Base-by-base conservation (phyloP, 2,797 vertebrate genomes). In the Spinibarbus caldwelli region DNA sequence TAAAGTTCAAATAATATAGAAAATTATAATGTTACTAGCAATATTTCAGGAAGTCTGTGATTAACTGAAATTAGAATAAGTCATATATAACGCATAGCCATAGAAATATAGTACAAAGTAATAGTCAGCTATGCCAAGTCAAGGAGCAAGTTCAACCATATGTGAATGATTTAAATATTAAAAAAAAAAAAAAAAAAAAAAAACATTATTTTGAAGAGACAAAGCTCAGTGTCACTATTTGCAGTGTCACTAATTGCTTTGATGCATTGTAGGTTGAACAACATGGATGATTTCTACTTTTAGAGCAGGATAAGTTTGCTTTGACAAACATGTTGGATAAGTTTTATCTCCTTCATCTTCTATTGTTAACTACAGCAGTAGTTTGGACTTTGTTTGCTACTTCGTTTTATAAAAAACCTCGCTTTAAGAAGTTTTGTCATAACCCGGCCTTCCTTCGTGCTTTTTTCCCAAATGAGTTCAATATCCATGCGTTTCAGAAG, bases 401-500 rank as follows among this genome's bases (percentile, higher is more conserved):
- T 83, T 64, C 52, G 41, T n/a, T 29, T 41, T 71, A 43, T 45
- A 12, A 12, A 66, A 41, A 57, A 9, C 67, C 38, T 19, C 14
- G 62, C 47, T 80, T 78, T 68, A 71, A 34, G 68, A 89, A 84
- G 71, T 88, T 89, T 83, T 83, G 87, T 83, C 81, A 86, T 84
- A 86, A 86, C 78, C 82, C 36, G 41, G 31, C 62, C 59, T 38
- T 41, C 67, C 43, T 80, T 85, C 77, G 36, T 57, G 47, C 47
- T 57, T 17, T n/a, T 11, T 6, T 11, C 72, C 47, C 77, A 49
- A 85, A 87, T 82, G 67, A 85, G 73, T 38, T 78, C 80, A 79
- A 84, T 88, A 82, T 80, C 75, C 11, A 2, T 76, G 78, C 64
- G 36, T 86, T 85, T 84, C 73, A 67, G 70, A 82, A 86, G 71